Conservation (phyloP, 2,113 vertebrate genomes). For the Python bivittatus region DNA sequence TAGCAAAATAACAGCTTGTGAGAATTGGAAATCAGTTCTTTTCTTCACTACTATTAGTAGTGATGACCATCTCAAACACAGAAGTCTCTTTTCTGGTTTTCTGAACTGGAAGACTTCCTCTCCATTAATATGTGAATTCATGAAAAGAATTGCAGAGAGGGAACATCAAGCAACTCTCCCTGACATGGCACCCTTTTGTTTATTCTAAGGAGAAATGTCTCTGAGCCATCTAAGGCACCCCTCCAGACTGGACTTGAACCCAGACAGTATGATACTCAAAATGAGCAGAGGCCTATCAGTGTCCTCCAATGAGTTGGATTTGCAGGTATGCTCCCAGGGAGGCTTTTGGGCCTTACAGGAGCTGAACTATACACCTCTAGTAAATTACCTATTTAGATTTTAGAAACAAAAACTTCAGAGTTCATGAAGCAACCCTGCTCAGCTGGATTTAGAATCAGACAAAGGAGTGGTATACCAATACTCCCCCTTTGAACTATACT, state of each 20-base stretch:
- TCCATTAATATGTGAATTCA: not conserved
- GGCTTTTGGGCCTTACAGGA: too few species aligned
- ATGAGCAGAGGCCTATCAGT: not conserved
- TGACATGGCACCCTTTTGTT: not conserved
- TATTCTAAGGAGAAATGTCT: not conserved
- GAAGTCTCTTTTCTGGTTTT: not conserved
- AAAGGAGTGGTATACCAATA: not conserved
- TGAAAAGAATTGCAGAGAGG: not conserved
- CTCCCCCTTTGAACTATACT: not conserved
- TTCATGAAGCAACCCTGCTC: not conserved
- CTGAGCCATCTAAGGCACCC: not conserved
- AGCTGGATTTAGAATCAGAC: not conserved
- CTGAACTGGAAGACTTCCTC: not conserved
- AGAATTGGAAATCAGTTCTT: not conserved
- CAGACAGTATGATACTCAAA: too few species aligned
- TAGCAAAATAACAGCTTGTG: not conserved
- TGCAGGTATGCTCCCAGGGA: not conserved
- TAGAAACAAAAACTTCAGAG: not conserved
- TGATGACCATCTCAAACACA: not conserved
- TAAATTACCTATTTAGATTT: not conserved
- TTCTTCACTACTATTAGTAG: not conserved
- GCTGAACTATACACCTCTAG: too few species aligned
- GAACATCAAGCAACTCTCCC: not conserved
- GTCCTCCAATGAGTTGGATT: not conserved
- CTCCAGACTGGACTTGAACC: not conserved